Conservation (phyloP, 2,113 vertebrate genomes). For the Tyto alba region DNA sequence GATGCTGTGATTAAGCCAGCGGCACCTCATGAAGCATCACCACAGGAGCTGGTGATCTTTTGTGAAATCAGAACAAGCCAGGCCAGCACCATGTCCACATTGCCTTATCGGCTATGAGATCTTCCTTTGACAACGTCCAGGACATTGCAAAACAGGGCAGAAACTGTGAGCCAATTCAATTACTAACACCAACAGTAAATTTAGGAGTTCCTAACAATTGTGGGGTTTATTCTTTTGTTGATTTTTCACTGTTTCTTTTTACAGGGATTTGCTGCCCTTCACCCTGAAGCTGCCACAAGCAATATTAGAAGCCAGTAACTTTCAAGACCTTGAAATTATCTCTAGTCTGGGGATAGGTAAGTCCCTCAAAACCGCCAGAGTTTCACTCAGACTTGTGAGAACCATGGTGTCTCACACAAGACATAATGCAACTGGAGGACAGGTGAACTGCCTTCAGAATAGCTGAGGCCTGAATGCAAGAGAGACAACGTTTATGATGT, state of each 20-base stretch:
- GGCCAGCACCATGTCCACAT: neutral
- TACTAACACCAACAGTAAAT: neutral
- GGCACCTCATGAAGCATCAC: neutral
- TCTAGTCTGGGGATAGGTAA: constrained; percentile 87
- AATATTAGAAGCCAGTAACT: constrained; percentile 80
- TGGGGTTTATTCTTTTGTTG: neutral
- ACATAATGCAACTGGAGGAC: neutral
- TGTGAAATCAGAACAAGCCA: neutral
- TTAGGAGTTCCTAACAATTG: neutral
- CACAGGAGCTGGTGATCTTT: neutral
- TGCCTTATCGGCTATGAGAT: neutral
- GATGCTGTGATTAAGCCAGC: neutral
- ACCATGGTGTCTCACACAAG: neutral
- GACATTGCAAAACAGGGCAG: neutral
- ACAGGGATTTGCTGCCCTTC: constrained; percentile 88
- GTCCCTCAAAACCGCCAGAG: constrained; percentile 1
- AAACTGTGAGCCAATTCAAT: neutral
- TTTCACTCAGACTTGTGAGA: neutral
- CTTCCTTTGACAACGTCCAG: neutral
- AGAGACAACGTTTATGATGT: neutral
- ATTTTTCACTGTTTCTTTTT: neutral
- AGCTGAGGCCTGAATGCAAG: neutral
- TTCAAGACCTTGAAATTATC: constrained; percentile 85
- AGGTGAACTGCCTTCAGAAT: neutral
- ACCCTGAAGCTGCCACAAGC: constrained; percentile 83